Evolutionary conservation across 2,113 vertebrate species (phyloP).

Genomic region (Semnopithecus entellus): DNA sequence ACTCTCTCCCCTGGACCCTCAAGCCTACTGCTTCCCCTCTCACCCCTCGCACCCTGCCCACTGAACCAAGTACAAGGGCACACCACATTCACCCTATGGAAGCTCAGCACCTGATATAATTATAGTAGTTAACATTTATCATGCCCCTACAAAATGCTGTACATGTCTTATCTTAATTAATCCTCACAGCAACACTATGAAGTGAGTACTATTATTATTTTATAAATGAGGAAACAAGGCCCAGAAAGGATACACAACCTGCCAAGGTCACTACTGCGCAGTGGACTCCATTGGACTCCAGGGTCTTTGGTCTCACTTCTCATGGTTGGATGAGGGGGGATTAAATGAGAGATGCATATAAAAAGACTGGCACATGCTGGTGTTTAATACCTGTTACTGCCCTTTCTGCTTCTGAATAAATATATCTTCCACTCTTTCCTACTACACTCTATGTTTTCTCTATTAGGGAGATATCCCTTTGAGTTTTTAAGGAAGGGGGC

Average conservation of each 20-base stretch:
- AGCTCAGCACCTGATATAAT: not conserved
- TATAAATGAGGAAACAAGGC: not conserved
- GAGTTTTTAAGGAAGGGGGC: not conserved
- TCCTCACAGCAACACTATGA: not conserved
- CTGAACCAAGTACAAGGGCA: not conserved
- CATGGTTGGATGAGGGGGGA: not conserved
- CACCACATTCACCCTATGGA: accelerated
- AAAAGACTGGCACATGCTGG: too few species aligned
- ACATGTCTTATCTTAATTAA: not conserved
- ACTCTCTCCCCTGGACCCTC: accelerated
- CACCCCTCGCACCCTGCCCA: not conserved
- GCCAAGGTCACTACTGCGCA: not conserved
- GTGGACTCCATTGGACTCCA: not conserved
- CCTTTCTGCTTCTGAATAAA: not conserved
- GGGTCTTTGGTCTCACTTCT: not conserved
- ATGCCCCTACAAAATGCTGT: not conserved
- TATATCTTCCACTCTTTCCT: not conserved
- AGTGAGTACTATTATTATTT: not conserved
- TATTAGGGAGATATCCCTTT: not conserved
- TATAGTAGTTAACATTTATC: not conserved
- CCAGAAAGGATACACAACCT: not conserved
- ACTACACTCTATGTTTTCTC: not conserved
- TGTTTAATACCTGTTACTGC: not conserved
- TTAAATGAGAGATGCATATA: not conserved
- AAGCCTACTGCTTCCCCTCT: not conserved